Evolutionary conservation across 2,113 vertebrate genomes (phyloP).

Genomic region (Bubo blakistoni): DNA sequence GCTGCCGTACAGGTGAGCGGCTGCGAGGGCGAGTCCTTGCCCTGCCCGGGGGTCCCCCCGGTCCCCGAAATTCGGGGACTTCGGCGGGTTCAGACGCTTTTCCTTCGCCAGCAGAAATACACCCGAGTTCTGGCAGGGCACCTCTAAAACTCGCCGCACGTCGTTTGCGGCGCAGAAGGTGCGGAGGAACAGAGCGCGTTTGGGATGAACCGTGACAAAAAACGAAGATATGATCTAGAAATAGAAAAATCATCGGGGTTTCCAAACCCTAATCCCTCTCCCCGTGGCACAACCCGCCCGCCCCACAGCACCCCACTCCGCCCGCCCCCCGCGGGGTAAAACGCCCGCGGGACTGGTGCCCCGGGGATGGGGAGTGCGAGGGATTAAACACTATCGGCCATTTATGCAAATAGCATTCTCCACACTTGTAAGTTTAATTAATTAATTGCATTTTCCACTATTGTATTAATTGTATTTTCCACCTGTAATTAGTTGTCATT

Average conservation of each 20-base stretch:
- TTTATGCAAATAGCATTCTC: not conserved
- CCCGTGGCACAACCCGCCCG: not conserved
- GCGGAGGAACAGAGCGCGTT: not conserved
- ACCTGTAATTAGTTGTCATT: not conserved
- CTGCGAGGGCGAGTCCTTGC: not conserved
- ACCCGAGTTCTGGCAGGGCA: not conserved
- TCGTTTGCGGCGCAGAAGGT: not conserved
- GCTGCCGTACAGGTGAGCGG: not conserved
- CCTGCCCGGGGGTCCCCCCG: not conserved
- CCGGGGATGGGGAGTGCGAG: not conserved
- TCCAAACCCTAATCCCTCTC: not conserved
- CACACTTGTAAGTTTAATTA: not conserved
- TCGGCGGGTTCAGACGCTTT: accelerated
- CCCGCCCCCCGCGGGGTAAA: not conserved
- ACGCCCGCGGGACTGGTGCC: not conserved
- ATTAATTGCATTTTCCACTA: not conserved
- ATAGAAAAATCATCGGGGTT: not conserved
- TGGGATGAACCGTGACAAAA: not conserved
- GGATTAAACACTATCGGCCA: not conserved
- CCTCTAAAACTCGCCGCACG: not conserved
- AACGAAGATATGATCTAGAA: not conserved
- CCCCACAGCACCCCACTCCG: not conserved
- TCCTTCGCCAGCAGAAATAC: not conserved
- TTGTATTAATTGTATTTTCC: not conserved
- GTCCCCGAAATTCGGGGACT: not conserved